Conservation (phyloP, 2,113 vertebrate genomes). For the Agapornis roseicollis region DNA sequence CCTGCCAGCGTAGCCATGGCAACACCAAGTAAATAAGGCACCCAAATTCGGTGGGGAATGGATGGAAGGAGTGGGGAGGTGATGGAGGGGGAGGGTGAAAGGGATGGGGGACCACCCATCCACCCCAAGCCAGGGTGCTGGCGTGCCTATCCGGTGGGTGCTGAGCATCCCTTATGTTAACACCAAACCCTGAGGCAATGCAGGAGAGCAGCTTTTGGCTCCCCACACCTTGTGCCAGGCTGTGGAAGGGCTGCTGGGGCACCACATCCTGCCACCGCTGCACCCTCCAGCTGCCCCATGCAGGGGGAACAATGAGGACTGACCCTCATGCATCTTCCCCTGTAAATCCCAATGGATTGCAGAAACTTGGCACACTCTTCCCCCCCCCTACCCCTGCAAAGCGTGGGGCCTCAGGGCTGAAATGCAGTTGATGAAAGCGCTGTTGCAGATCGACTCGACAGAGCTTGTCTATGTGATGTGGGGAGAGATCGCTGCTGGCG, state of each 20-base stretch:
- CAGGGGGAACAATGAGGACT: rapidly evolving
- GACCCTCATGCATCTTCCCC: neutral
- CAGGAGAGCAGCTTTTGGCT: neutral
- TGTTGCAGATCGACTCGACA: neutral
- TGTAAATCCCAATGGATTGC: neutral
- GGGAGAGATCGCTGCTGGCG: neutral
- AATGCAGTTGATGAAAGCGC: neutral
- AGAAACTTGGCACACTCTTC: neutral
- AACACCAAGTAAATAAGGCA: slow-evolving; percentile 81
- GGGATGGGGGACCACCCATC: neutral
- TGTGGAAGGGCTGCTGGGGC: neutral
- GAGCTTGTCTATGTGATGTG: slow-evolving; percentile 24
- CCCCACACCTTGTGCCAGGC: neutral
- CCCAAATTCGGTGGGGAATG: neutral
- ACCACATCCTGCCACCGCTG: neutral
- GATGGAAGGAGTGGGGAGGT: too few species aligned
- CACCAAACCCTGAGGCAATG: neutral
- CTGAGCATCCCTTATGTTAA: neutral
- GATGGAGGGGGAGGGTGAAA: neutral
- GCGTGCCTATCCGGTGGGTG: neutral
- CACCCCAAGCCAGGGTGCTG: rapidly evolving
- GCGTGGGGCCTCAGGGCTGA: neutral
- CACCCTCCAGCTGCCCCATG: rapidly evolving
- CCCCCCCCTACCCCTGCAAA: neutral
- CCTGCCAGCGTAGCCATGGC: slow-evolving; percentile 64